These are phyloP conservation scores for Sinocyclocheilus anophthalmus DNA, from an alignment of 2,113 vertebrate genomes.

Conservation along the genomic window DNA sequence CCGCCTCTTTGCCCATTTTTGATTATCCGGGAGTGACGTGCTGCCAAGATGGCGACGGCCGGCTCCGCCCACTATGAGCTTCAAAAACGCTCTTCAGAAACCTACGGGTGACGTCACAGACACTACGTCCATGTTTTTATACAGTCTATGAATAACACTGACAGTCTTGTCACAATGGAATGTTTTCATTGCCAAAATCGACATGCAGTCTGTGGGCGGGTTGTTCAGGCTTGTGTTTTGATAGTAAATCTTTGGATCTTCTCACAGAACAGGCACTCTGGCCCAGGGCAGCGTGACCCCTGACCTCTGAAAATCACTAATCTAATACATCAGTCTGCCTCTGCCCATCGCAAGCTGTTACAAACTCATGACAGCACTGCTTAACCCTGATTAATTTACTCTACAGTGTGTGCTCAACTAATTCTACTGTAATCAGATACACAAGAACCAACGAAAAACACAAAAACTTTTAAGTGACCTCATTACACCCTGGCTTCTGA, in stretches of 20 bases:
- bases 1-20: no score
- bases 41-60: no score
- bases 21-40: no score
- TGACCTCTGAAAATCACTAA: slow-evolving; percentile 36
- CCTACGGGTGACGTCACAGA: no score
- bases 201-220: background rate
- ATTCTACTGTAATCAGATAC: background rate
- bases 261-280: background rate
- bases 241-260: slow-evolving; percentile 28
- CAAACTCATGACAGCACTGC: slow-evolving; percentile 8
- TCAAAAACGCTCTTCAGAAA: no score
- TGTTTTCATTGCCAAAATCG: slow-evolving; percentile 3
- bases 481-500: background rate
- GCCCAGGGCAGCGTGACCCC: slow-evolving; percentile 24
- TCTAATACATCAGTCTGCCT: slow-evolving; percentile 25
- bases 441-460: background rate
- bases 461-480: background rate
- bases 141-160: no score
- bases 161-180: background rate
- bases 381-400: background rate
- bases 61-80: no score
- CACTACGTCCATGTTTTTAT: no score
- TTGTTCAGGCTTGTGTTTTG: slow-evolving; percentile 2
- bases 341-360: background rate
- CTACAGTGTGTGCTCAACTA: slow-evolving; percentile 1